phyloP scores from a whole-genome alignment of 2,888 invertebrate species.

The Lasioglossum vierecki region DNA sequence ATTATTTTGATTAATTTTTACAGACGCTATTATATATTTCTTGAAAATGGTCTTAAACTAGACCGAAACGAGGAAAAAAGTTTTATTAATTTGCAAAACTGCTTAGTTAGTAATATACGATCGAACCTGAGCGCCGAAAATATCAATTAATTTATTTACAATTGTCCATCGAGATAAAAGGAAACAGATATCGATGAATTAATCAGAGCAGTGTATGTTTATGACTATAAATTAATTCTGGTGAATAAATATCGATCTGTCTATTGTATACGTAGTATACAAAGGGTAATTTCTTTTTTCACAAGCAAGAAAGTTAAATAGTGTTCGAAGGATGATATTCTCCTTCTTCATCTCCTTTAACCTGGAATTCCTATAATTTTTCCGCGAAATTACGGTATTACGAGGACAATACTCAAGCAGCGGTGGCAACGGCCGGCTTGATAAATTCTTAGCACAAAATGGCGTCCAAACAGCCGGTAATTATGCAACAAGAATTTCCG shows the following conservation, averaged over 20 bases:
- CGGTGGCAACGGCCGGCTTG: neutral
- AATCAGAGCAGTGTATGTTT: neutral
- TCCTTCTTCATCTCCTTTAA: neutral
- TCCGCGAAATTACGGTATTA: slow-evolving; percentile 10
- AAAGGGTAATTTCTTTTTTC: neutral
- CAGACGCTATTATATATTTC: too few species aligned
- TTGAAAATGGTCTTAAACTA: too few species aligned
- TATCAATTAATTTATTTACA: too few species aligned
- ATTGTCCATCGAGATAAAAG: too few species aligned
- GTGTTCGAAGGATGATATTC: neutral
- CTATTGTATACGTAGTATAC: neutral
- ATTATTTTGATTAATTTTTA: too few species aligned
- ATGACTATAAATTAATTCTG: neutral
- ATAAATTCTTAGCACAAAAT: slow-evolving; percentile 10
- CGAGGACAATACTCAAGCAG: neutral
- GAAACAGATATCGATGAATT: neutral
- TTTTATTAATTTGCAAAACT: too few species aligned
- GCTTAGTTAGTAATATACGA: too few species aligned
- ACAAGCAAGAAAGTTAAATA: neutral
- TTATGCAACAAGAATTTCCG: slow-evolving; percentile 42
- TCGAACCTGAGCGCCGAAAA: too few species aligned
- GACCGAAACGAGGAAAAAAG: too few species aligned
- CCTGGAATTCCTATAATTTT: neutral
- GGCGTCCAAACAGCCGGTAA: neutral
- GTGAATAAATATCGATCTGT: neutral